Base-by-base conservation (phyloP, 2,797 vertebrate genomes). In the Sphaeramia orbicularis region DNA sequence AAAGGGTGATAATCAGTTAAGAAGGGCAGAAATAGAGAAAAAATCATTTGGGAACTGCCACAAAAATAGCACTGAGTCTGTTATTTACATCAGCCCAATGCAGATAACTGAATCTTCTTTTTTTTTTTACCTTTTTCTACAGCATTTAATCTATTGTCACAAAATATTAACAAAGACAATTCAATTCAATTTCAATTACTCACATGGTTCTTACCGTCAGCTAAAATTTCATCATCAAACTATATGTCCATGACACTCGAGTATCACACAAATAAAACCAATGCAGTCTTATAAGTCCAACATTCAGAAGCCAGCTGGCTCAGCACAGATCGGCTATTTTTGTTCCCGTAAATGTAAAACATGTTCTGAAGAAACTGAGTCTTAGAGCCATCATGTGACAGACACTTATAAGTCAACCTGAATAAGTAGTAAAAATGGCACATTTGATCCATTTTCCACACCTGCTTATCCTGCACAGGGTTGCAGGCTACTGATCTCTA, bases 241-340 rank as follows among this genome's bases (percentile, higher is more conserved):
- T 35, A 10, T 10, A 8, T 49, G 11, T 32, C 13, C 24, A 49
- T 49, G 47, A n/a, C 47, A 27, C 24, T 27, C 4, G 5, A 27
- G 24, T 27, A 30, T n/a, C 45, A 27, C 48, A 10, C 4, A 24
- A 32, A 32, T 42, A 10, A 21, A 13, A 55, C 30, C n/a, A 56
- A 56, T 42, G 38, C 38, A 12, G 24, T 35, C 36, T 36, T 15
- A 30, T 13, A 49, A 36, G 27, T 40, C 10, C 21, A 44, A 38
- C 27, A 7, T 44, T 32, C 45, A 8, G 38, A 35, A 45, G 32
- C 18, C 10, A 35, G 30, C 58, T 45, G 50, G 42, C 44, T 62
- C 37, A 43, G 44, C 0, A 35, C 10, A 19, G 4, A 15, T 52
- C 6, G n/a, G 2, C 9, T 7, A 47, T 40, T n/a, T 60, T 2